These are phyloP conservation scores for Artemia franciscana DNA, from an alignment of 1,140 invertebrate genomes.

Conservation along the genomic window DNA sequence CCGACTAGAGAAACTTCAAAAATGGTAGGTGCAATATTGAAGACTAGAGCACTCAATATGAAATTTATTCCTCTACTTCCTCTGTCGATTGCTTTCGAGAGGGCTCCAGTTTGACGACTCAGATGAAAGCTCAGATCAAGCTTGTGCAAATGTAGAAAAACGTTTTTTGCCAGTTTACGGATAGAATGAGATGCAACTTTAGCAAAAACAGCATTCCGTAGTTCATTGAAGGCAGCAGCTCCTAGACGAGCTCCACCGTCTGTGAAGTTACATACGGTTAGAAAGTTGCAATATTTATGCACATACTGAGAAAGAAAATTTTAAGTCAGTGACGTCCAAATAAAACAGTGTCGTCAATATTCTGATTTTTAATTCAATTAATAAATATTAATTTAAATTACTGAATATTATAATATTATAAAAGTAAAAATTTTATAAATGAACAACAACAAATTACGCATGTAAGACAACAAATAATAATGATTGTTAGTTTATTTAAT, in stretches of 20 bases:
- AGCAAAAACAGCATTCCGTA: constrained; percentile 93
- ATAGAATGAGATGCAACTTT: constrained; percentile 96
- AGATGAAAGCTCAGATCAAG: constrained; percentile 88
- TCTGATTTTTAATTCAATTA: no score
- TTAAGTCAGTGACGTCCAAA: no score
- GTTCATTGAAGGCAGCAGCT: constrained; percentile 77
- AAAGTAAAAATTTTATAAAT: no score
- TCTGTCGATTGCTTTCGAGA: constrained; percentile 63
- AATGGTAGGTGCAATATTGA: constrained; percentile 87
- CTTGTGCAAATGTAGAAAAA: constrained; percentile 90
- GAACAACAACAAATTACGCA: no score
- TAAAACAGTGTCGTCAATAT: no score
- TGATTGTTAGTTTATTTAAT: no score
- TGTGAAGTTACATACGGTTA: constrained; percentile 21
- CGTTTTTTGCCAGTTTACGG: constrained; percentile 72
- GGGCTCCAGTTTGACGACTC: constrained; percentile 68
- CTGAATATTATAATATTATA: no score
- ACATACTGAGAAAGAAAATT: no score
- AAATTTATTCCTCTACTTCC: constrained; percentile 92
- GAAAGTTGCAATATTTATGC: background rate
- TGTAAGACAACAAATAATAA: no score
- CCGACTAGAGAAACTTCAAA: constrained; percentile 83
- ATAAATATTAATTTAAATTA: no score
- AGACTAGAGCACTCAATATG: constrained; percentile 83
- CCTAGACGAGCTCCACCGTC: constrained; percentile 79